phyloP scores from a whole-genome alignment of 2,113 vertebrate species.

The Geococcyx californianus region DNA sequence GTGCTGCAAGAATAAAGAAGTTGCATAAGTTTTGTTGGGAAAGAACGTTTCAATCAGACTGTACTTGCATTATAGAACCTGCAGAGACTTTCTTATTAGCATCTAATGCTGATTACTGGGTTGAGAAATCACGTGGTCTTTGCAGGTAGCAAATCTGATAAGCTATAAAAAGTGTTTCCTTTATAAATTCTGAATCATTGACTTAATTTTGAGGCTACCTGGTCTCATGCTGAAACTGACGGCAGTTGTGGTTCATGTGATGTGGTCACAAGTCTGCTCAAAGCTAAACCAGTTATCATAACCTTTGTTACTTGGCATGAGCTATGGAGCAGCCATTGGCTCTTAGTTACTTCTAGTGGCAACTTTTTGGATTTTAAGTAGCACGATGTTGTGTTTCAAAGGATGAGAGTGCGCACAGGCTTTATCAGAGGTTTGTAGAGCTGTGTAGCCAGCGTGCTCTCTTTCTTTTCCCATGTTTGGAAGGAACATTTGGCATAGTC shows the following conservation, averaged over 20 bases:
- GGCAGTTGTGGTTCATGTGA: slow-evolving; percentile 17
- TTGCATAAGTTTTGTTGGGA: neutral
- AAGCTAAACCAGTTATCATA: neutral
- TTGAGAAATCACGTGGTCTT: neutral
- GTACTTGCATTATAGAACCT: neutral
- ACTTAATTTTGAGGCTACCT: neutral
- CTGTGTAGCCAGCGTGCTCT: neutral
- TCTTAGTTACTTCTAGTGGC: neutral
- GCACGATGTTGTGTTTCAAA: neutral
- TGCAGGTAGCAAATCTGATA: neutral
- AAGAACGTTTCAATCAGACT: neutral
- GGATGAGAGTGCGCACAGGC: neutral
- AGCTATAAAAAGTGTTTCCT: neutral
- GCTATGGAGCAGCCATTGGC: neutral
- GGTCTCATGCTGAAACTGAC: neutral
- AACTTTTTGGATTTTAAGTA: neutral
- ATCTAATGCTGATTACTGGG: neutral
- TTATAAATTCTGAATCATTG: neutral
- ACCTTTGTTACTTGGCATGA: neutral
- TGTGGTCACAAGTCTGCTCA: slow-evolving; percentile 37
- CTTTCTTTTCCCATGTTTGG: slow-evolving; percentile 17
- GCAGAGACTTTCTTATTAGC: neutral
- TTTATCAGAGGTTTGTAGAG: neutral
- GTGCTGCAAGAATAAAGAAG: neutral
- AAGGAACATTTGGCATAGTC: neutral